Evolutionary conservation across 2,888 invertebrate species (phyloP), one percentile per base, ranked within the genome.

Genomic region (Parnassius apollo): DNA sequence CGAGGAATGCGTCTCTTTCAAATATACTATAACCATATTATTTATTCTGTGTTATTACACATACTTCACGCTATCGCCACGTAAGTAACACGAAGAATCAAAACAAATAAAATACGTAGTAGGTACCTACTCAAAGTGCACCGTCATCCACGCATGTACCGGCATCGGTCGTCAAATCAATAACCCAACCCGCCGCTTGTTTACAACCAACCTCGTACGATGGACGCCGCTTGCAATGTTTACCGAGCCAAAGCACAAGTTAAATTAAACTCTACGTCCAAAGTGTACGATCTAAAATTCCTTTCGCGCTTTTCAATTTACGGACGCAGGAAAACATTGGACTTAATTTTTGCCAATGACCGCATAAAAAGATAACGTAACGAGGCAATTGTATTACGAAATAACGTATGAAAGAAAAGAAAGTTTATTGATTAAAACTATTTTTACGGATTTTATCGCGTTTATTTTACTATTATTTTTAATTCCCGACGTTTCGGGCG

Each of bases 261-360:
- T 2, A 12, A 55, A 50, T 25, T 44, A 50, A 45, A 51, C 54
- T 22, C 51, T 55, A 35, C 25, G 3, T n/a, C 10, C 12, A 8
- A 2, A 1, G 3, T 1, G 57, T 62, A 62, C 12, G 18, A 49
- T 54, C 45, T 13, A 58, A 48, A 52, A 42, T 50, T 9, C 25
- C n/a, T 49, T 25, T 35, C 10, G 13, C 2, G 9, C 2, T 50
- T 9, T 11, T 11, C 22, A 18, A 51, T 58, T 22, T 58, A 18
- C 50, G 55, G 35, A 48, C 35, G 25, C 45, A 49, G 22, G 49
- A 50, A 58, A 62, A 49, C 53, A 53, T 58, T 53, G 57, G 58
- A 58, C 58, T 58, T 44, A 53, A 62, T 58, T 62, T 54, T 62
- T 62, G 62, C 58, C 62, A 58, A 62, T 58, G 62, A 62, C 58